These are phyloP conservation scores for Chlorospingus flavigularis DNA, from an alignment of 2,797 vertebrate genomes.

Conservation along the genomic window DNA sequence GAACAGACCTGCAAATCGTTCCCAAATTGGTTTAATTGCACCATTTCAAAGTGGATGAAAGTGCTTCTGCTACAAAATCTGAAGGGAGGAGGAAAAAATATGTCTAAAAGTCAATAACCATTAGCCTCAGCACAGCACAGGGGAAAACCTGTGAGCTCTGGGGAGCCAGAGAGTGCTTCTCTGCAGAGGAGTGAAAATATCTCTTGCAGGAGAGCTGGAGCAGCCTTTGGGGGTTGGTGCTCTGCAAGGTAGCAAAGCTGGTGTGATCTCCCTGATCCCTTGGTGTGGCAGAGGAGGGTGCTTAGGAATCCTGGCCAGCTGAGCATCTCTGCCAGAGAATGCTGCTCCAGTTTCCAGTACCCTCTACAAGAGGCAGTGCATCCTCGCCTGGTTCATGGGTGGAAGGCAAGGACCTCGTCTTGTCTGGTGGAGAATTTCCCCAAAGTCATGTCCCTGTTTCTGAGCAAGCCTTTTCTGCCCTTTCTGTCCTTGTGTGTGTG, in stretches of 20 bases:
- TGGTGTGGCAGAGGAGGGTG: neutral
- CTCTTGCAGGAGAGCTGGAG: neutral
- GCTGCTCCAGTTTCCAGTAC: neutral
- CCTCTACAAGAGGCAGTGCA: neutral
- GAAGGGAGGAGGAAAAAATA: neutral
- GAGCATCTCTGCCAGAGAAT: neutral
- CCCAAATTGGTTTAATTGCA: neutral
- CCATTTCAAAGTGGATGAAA: neutral
- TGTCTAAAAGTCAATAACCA: neutral
- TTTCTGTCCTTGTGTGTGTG: accelerated
- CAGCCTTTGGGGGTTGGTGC: neutral
- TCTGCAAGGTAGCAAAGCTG: accelerated
- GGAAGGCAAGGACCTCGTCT: neutral
- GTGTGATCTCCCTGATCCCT: neutral
- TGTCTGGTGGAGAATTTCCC: neutral
- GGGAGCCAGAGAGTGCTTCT: neutral
- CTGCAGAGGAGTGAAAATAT: neutral
- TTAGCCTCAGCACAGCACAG: neutral
- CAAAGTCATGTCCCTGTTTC: neutral
- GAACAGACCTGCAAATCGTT: neutral
- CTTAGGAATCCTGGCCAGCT: neutral
- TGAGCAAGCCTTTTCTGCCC: neutral
- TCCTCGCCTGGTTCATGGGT: neutral
- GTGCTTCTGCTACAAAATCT: neutral
- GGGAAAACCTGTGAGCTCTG: neutral